Conservation (phyloP, 2,888 invertebrate genomes). For the Halictus quadricinctus region DNA sequence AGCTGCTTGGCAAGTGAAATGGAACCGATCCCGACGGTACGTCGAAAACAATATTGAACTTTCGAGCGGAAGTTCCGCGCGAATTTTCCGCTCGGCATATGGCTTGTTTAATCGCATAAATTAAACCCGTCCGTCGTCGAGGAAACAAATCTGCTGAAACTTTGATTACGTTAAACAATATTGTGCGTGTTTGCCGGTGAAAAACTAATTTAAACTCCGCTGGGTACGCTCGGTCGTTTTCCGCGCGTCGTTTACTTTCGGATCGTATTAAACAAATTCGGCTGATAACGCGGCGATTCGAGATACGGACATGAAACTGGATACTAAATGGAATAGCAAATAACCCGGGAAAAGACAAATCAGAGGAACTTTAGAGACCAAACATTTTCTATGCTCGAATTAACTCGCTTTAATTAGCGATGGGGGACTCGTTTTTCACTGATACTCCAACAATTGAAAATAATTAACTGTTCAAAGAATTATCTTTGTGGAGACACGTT, state of each 20-base stretch:
- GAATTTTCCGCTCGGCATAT: conserved; percentile 1
- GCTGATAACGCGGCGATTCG: not conserved
- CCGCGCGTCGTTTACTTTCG: conserved; percentile 10
- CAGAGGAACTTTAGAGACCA: not conserved
- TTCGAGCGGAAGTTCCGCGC: not conserved
- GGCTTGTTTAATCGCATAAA: conserved; percentile 54
- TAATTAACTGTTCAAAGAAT: not conserved
- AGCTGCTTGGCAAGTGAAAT: not conserved
- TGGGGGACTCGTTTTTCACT: not conserved
- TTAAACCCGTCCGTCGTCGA: conserved; percentile 29
- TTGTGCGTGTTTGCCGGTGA: conserved; percentile 50
- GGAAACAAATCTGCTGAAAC: conserved; percentile 49
- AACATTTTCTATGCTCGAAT: not conserved
- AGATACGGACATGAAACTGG: not conserved
- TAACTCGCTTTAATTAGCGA: not conserved
- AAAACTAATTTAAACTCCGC: conserved; percentile 56
- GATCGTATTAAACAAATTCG: conserved; percentile 9
- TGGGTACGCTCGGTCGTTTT: conserved; percentile 7
- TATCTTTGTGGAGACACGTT: not conserved
- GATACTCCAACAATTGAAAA: not conserved
- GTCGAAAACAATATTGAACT: conserved; percentile 9
- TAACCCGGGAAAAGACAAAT: not conserved
- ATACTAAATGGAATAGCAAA: conserved; percentile 1
- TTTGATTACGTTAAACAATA: conserved; percentile 56
- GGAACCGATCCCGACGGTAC: not conserved